Base-by-base conservation (phyloP, 2,888 invertebrate species). In the Cryptosula pallasiana region DNA sequence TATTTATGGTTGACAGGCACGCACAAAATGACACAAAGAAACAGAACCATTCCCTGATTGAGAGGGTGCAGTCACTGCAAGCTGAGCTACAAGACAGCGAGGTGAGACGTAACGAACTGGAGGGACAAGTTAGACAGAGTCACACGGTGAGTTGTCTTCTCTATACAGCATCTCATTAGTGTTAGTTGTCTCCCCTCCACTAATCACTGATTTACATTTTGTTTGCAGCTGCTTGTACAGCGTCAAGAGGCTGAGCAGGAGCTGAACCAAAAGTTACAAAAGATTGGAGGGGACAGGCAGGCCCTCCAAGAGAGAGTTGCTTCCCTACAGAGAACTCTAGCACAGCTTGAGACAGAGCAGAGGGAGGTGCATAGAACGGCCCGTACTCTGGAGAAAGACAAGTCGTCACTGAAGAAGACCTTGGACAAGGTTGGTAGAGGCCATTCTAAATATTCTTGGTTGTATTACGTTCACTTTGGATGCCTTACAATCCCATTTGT, bases 321-420 rank as follows among this genome's bases (percentile, higher is more conserved):
- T 69, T 76, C 77, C n/a, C 79, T 85, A 63, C 83, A 85, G 73
- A 79, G 85, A 54, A 81, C 82, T 35, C 77, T 85, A 29, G 79
- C 81, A 72, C 89, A 91, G 79, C 81, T 94, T 74, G 94, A 95
- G 82, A 88, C 89, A 0, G 93, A 94, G 75, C 90, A 92, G 58
- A 86, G 89, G 29, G 89, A 88, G 77, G 80, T 90, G 75, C 90
- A 90, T 79, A 87, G 91, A 74, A 83, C 88, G 76, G 83, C 86
- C 74, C 84, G 88, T 75, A 80, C 88, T 84, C 81, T 86, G 75
- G 84, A 86, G 79, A 86, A 85, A 73, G 87, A 87, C 77, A 85
- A 84, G 75, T 77, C 78, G 69, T 83, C 83, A 29, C 77, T 86
- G 72, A 83, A 81, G 78, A 85, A 84, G 74, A 85, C 84, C 1